phyloP scores from a whole-genome alignment of 1,140 invertebrate genomes.

The Leptinotarsa texana region DNA sequence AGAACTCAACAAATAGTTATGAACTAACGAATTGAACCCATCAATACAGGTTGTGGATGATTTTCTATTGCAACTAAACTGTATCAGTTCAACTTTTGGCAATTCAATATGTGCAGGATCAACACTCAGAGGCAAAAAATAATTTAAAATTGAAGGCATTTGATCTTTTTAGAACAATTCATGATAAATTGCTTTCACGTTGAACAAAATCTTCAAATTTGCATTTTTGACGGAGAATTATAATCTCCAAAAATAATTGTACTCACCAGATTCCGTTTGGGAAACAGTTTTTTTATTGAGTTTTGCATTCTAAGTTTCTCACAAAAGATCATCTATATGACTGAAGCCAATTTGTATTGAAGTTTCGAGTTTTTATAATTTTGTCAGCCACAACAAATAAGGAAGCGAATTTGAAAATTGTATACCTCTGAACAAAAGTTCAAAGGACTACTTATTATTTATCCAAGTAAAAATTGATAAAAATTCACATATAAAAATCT shows the following conservation, averaged over 20 bases:
- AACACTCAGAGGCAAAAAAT: background rate
- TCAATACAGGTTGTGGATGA: background rate
- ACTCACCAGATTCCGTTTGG: background rate
- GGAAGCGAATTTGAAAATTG: too few species aligned
- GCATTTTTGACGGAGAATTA: background rate
- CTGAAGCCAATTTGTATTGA: background rate
- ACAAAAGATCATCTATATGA: background rate
- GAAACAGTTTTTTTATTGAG: background rate
- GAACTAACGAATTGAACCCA: background rate
- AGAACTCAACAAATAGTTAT: too few species aligned
- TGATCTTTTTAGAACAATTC: background rate
- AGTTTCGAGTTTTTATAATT: background rate
- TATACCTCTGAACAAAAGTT: too few species aligned
- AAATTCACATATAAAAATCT: too few species aligned
- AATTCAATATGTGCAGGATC: background rate
- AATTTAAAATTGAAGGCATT: background rate
- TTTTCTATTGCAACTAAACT: background rate
- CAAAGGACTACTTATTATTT: too few species aligned
- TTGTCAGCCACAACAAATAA: background rate
- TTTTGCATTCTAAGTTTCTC: background rate
- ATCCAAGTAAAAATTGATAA: too few species aligned
- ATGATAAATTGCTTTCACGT: background rate
- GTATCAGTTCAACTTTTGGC: background rate
- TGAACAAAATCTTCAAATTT: background rate
- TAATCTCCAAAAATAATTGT: background rate